These are phyloP conservation scores for Idaea biselata DNA, from an alignment of 2,888 invertebrate species.

Conservation along the genomic window DNA sequence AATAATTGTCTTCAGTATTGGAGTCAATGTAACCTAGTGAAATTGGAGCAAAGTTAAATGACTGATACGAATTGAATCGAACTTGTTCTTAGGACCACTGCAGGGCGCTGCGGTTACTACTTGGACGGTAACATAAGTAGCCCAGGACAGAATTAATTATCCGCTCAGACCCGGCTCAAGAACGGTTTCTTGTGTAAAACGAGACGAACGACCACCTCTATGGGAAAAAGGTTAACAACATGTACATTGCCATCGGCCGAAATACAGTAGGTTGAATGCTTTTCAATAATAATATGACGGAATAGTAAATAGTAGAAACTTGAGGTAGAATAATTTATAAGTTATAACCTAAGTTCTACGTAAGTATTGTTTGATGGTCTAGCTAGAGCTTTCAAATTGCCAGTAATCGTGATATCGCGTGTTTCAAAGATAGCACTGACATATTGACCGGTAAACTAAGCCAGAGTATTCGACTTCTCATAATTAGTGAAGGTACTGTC, in stretches of 20 bases:
- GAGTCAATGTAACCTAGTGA: slow-evolving; percentile 42
- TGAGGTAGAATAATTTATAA: no score
- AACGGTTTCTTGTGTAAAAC: slow-evolving; percentile 76
- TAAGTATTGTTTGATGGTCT: not conserved
- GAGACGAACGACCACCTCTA: slow-evolving; percentile 53
- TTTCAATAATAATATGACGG: not conserved
- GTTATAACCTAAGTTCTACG: not conserved
- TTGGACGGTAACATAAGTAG: slow-evolving; percentile 65
- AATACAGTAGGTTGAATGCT: not conserved
- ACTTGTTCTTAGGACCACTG: slow-evolving; percentile 58
- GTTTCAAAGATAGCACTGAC: slow-evolving; percentile 18
- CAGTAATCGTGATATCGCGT: slow-evolving; percentile 25
- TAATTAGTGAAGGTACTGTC: not conserved
- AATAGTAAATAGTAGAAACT: not conserved
- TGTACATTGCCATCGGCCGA: slow-evolving; percentile 20
- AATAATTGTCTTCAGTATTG: slow-evolving; percentile 37
- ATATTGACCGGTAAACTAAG: slow-evolving; percentile 22
- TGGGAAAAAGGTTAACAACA: slow-evolving; percentile 67
- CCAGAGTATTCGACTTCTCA: slow-evolving; percentile 12
- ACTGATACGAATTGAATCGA: slow-evolving; percentile 51
- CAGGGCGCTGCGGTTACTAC: slow-evolving; percentile 64
- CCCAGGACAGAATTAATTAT: slow-evolving; percentile 74
- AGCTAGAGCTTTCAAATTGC: not conserved
- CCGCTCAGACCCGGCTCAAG: slow-evolving; percentile 42
- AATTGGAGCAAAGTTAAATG: slow-evolving; percentile 65